phyloP scores from a whole-genome alignment of 2,797 vertebrate genomes.

The Yasuhikotakia modesta region DNA sequence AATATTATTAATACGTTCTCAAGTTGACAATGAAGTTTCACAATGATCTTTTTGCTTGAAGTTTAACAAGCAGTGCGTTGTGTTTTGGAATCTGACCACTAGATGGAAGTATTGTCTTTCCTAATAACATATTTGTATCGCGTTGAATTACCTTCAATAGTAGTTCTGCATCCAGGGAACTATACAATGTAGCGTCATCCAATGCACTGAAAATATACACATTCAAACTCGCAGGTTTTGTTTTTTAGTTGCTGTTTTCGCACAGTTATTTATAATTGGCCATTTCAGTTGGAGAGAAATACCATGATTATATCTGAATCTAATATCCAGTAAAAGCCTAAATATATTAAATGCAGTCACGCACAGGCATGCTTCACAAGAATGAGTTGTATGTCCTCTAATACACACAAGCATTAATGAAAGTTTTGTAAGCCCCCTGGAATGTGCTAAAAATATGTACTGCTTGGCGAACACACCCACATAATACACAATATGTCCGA shows the following conservation, averaged over 20 bases:
- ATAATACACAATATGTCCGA: slow-evolving; percentile 49
- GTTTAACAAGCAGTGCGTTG: neutral
- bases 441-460: slow-evolving; percentile 58
- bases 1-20: too few species aligned
- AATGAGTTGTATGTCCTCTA: slow-evolving; percentile 43
- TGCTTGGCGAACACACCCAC: slow-evolving; percentile 47
- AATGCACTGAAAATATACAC: neutral
- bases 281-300: neutral
- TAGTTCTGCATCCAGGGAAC: neutral
- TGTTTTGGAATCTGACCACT: slow-evolving; percentile 22
- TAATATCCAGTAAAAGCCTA: slow-evolving; percentile 36
- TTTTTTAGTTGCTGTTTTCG: neutral
- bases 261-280: neutral
- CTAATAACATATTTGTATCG: neutral
- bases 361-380: slow-evolving; percentile 46
- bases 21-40: neutral
- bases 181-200: neutral
- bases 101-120: slow-evolving; percentile 43
- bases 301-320: slow-evolving; percentile 12
- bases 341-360: slow-evolving; percentile 23
- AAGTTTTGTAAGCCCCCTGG: slow-evolving; percentile 50
- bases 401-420: slow-evolving; percentile 42
- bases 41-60: neutral
- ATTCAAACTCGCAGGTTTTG: neutral
- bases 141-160: neutral